Conservation (phyloP, 2,888 invertebrate species). For the Thymelicus sylvestris region DNA sequence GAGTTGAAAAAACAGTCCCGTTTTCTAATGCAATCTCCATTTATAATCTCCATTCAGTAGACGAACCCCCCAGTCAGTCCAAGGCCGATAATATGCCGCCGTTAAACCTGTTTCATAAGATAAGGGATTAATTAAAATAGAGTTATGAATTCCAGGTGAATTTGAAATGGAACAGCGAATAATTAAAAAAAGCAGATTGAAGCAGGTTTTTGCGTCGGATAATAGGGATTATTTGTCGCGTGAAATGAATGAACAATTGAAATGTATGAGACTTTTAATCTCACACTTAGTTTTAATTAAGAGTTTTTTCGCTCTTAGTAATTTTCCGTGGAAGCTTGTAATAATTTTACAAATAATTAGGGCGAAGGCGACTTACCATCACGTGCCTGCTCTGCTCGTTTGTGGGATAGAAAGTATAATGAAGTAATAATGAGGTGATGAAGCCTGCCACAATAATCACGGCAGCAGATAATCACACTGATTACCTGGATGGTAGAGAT, state of each 20-base stretch:
- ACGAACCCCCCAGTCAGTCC: not conserved
- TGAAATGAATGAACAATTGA: constrained; percentile 31
- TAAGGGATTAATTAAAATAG: constrained; percentile 23
- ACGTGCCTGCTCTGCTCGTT: too few relatives aligned
- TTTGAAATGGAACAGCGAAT: constrained; percentile 21
- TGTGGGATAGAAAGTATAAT: too few relatives aligned
- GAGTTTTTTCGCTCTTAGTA: constrained; percentile 8
- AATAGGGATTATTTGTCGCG: constrained; percentile 30
- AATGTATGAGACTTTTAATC: constrained; percentile 34
- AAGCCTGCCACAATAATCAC: too few relatives aligned
- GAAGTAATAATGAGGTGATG: too few relatives aligned
- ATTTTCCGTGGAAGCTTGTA: not conserved
- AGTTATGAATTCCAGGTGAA: constrained; percentile 18
- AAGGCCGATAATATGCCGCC: constrained; percentile 6
- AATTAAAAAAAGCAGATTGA: constrained; percentile 26
- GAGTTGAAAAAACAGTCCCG: too few relatives aligned
- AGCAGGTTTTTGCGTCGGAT: constrained; percentile 21
- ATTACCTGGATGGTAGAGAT: too few relatives aligned
- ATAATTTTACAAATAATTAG: constrained; percentile 45
- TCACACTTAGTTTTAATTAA: constrained; percentile 29
- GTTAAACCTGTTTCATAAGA: not conserved
- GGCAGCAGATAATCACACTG: not conserved
- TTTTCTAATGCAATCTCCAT: not conserved
- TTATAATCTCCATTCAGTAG: not conserved
- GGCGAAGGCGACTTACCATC: constrained; percentile 53